phyloP scores from a whole-genome alignment of 2,888 invertebrate genomes.

The Stegophylla sp. region DNA sequence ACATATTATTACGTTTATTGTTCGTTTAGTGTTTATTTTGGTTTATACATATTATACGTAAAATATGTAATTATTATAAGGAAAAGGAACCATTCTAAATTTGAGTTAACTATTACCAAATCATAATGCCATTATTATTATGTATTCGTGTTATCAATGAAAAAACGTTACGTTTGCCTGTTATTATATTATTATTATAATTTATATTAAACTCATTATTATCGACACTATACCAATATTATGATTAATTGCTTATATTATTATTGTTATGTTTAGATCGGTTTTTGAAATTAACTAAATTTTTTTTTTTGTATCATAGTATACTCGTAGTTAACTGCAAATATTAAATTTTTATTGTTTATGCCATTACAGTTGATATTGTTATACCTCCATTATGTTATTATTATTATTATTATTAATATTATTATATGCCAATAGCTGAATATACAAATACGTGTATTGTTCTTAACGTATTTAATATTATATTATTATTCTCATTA shows the following conservation, averaged over 20 bases:
- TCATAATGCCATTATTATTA: not conserved
- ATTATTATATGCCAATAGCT: not conserved
- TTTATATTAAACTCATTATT: not conserved
- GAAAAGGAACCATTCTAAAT: constrained; percentile 51
- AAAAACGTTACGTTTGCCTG: constrained; percentile 37
- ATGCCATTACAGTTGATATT: not conserved
- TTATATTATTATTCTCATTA: not conserved
- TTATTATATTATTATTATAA: constrained; percentile 5
- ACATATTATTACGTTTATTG: too few relatives aligned
- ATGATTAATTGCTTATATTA: not conserved
- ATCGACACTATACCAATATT: not conserved
- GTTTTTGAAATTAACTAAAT: not conserved
- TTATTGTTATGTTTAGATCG: not conserved
- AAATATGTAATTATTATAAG: constrained; percentile 6
- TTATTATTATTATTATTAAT: not conserved
- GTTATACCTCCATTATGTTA: not conserved
- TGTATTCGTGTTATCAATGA: constrained; percentile 24
- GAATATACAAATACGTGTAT: not conserved
- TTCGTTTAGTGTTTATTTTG: constrained; percentile 28
- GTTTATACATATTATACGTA: not conserved
- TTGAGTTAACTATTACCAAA: constrained; percentile 39
- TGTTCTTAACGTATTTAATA: not conserved
- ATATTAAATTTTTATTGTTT: not conserved
- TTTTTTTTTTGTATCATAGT: not conserved
- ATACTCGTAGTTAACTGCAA: not conserved